A percentile compares a stretch with the other conserved stretches of the same genome.
Conservation (phyloP, 2,113 vertebrate species). For the Chamaea fasciata region DNA sequence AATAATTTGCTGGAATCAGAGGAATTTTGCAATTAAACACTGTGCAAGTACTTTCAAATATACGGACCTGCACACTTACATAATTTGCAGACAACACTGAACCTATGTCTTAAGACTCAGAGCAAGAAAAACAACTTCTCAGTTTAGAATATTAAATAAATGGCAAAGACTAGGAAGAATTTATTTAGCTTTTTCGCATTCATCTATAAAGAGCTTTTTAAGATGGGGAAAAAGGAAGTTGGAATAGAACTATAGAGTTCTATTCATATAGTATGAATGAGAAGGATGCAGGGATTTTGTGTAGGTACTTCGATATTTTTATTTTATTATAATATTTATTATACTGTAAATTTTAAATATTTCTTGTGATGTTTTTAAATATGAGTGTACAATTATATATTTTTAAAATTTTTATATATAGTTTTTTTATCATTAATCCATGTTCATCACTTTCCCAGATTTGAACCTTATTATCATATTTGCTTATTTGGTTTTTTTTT, state of each 20-base stretch:
- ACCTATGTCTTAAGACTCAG: background rate
- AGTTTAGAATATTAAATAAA: background rate
- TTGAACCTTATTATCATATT: background rate
- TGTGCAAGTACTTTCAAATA: background rate
- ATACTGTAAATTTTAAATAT: background rate
- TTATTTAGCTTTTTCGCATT: background rate
- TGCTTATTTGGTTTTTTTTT: background rate
- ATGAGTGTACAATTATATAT: background rate
- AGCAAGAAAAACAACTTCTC: background rate
- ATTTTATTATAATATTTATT: background rate
- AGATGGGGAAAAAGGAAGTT: background rate
- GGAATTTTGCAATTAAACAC: background rate
- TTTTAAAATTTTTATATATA: background rate
- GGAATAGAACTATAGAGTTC: background rate
- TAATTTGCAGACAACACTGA: background rate
- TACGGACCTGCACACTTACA: background rate
- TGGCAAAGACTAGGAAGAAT: background rate
- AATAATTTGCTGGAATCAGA: background rate
- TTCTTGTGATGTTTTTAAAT: background rate
- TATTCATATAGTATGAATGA: background rate
- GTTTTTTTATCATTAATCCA: background rate
- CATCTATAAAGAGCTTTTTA: background rate
- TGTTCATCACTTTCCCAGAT: background rate
- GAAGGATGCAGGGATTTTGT: background rate
- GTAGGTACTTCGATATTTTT: background rate